phyloP scores from a whole-genome alignment of 1,140 invertebrate genomes.

The Drosophila eugracilis region DNA sequence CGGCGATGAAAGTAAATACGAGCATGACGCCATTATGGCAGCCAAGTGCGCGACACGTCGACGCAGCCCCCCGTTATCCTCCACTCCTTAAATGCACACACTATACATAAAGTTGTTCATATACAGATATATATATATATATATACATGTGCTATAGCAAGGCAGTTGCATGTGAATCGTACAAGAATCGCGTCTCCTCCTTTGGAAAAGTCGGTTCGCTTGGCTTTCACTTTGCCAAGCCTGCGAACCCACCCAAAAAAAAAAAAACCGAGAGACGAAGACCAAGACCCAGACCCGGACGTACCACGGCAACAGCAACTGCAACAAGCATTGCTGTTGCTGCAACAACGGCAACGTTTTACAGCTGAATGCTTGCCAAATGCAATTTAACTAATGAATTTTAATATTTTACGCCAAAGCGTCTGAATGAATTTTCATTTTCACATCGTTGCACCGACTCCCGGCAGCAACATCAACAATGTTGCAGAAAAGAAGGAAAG shows the following conservation, averaged over 20 bases:
- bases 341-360: slow-evolving; percentile 58
- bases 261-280: slow-evolving; percentile 15
- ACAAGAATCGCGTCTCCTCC: slow-evolving; percentile 37
- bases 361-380: slow-evolving; percentile 82
- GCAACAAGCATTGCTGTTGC: slow-evolving; percentile 17
- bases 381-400: slow-evolving; percentile 84
- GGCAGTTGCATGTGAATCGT: slow-evolving; percentile 39
- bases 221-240: slow-evolving; percentile 63
- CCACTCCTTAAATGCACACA: background rate
- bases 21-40: slow-evolving; percentile 81
- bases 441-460: slow-evolving; percentile 84
- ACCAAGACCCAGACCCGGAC: slow-evolving; percentile 51
- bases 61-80: slow-evolving; percentile 13
- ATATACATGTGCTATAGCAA: slow-evolving; percentile 13
- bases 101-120: slow-evolving; percentile 38
- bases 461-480: slow-evolving; percentile 57
- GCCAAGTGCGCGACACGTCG: slow-evolving; percentile 74
- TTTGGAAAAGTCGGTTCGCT: slow-evolving; percentile 16
- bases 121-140: slow-evolving; percentile 14
- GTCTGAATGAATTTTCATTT: slow-evolving; percentile 84
- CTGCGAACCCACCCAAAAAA: slow-evolving; percentile 43
- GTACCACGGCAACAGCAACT: slow-evolving; percentile 20
- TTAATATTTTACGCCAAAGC: slow-evolving; percentile 83
- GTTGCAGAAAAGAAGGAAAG: too few relatives aligned
- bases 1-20: slow-evolving; percentile 82